Conservation (phyloP, 2,113 vertebrate species). For the Rynchops niger region DNA sequence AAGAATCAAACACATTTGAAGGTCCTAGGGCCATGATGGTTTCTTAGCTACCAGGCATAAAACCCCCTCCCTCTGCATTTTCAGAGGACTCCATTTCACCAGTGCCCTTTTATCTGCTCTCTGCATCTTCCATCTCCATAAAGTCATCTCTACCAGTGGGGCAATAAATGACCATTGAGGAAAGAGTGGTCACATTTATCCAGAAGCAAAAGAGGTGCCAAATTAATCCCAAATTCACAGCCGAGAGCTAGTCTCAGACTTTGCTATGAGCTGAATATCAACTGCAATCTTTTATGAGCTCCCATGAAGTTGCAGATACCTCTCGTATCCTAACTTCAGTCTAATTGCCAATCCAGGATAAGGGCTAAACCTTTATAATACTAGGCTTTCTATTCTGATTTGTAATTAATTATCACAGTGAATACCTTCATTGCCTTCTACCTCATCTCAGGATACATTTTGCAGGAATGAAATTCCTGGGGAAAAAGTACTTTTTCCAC, state of each 20-base stretch:
- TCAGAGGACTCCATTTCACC: neutral
- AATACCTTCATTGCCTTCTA: neutral
- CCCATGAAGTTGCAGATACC: neutral
- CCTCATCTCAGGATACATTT: neutral
- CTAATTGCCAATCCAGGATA: neutral
- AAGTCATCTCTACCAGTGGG: neutral
- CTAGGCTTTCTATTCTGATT: neutral
- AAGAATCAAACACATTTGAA: constrained; percentile 25
- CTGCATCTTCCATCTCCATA: neutral
- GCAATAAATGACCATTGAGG: neutral
- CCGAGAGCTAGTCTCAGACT: neutral
- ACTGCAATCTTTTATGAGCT: neutral
- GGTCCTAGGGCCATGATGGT: neutral
- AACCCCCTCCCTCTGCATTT: neutral
- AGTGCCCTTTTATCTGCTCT: neutral
- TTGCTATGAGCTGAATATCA: neutral
- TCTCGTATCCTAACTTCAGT: neutral
- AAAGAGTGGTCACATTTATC: neutral
- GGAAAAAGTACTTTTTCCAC: neutral
- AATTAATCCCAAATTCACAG: neutral
- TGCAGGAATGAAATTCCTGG: neutral
- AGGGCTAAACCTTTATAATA: neutral
- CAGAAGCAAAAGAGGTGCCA: neutral
- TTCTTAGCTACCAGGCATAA: neutral
- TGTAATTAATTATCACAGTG: neutral